phyloP scores from a whole-genome alignment of 2,797 vertebrate genomes.

The Enoplosus armatus region DNA sequence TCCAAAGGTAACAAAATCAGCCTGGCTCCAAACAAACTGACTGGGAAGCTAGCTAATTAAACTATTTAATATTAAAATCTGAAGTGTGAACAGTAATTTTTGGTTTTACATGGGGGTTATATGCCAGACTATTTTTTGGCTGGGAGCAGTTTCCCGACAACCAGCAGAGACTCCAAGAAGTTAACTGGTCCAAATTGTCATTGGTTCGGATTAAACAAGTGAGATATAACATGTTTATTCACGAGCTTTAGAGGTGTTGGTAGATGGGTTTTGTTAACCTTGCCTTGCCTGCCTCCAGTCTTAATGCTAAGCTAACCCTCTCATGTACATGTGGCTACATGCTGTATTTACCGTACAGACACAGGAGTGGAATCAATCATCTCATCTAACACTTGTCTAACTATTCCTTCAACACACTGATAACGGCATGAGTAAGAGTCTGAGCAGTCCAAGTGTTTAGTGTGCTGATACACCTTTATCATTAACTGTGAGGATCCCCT shows the following conservation, averaged over 20 bases:
- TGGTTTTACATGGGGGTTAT: not conserved
- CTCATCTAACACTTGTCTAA: not conserved
- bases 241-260: no score
- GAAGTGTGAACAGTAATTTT: not conserved
- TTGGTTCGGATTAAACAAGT: no score
- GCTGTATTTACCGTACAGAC: not conserved
- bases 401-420: not conserved
- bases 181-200: no score
- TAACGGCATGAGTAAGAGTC: constrained; percentile 6
- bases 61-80: no score
- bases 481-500: constrained; percentile 22
- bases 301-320: not conserved
- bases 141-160: no score
- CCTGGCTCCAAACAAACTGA: not conserved
- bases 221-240: no score
- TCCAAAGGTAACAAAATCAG: not conserved
- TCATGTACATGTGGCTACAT: not conserved
- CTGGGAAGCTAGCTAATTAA: no score
- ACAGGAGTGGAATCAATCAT: not conserved
- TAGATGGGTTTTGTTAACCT: no score
- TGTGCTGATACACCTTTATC: constrained; percentile 26
- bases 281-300: not conserved
- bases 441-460: constrained; percentile 43
- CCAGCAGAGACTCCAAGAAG: not conserved
- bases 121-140: not conserved